phyloP scores from a whole-genome alignment of 2,113 vertebrate species.

The Ailuropoda melanoleuca region DNA sequence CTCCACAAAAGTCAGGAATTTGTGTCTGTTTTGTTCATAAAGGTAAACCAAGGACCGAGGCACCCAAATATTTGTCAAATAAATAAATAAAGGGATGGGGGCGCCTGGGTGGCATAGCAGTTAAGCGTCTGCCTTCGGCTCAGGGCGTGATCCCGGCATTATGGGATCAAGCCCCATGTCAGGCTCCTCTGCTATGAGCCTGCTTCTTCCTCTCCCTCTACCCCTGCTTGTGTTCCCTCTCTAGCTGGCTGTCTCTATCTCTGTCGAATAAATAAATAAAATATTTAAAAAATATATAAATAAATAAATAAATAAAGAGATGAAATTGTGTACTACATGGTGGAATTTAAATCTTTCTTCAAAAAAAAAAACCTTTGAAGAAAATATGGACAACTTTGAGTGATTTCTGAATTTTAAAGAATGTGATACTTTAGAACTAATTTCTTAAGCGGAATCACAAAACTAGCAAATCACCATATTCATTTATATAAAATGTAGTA shows the following conservation, averaged over 20 bases:
- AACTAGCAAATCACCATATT: background rate
- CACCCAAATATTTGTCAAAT: background rate
- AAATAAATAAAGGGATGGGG: background rate
- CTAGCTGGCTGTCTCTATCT: too few species aligned
- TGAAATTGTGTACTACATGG: background rate
- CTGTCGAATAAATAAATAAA: too few species aligned
- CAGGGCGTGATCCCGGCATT: too few species aligned
- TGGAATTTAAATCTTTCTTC: background rate
- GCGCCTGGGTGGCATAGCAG: too few species aligned
- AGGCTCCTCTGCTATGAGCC: too few species aligned
- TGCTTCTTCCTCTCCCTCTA: too few species aligned
- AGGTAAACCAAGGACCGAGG: background rate
- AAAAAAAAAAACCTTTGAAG: background rate
- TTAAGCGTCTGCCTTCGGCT: too few species aligned
- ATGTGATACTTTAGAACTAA: background rate
- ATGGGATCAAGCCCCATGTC: too few species aligned
- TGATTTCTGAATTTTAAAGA: slow-evolving; percentile 7
- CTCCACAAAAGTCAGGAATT: background rate
- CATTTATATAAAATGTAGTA: background rate
- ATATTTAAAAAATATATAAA: too few species aligned
- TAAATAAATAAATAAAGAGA: too few species aligned
- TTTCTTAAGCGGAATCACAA: background rate
- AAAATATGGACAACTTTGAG: background rate
- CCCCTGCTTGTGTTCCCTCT: too few species aligned
- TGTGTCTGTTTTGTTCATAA: background rate